A percentile compares a stretch with the other conserved stretches of the same genome.
phyloP scores from a whole-genome alignment of 2,113 vertebrate genomes.

The Myanophis thanlyinensis region DNA sequence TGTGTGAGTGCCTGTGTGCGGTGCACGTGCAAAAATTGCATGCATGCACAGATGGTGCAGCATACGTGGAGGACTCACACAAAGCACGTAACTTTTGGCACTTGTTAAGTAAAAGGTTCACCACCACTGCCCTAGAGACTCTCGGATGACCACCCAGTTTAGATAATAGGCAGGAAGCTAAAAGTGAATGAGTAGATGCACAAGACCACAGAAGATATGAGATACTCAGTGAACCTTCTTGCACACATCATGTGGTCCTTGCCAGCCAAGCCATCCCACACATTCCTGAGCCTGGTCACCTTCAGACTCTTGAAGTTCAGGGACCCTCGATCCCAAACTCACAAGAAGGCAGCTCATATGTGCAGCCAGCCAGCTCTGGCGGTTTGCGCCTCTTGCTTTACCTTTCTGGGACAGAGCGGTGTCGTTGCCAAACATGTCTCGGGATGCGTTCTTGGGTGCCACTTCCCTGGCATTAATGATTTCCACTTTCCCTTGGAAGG shows the following conservation, averaged over 20 bases:
- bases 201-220: not conserved
- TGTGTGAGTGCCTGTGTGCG: too few relatives aligned
- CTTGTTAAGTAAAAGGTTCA: too few relatives aligned
- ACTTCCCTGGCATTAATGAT: conserved; percentile 90
- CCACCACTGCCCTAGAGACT: not conserved
- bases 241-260: not conserved
- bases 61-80: too few relatives aligned
- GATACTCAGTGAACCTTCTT: not conserved
- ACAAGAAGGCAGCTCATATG: not conserved
- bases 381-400: conserved; percentile 45
- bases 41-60: too few relatives aligned
- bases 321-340: not conserved
- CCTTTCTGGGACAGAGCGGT: conserved; percentile 77
- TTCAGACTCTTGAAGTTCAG: not conserved
- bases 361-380: not conserved
- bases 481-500: conserved; percentile 79
- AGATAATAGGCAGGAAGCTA: not conserved
- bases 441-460: conserved; percentile 74
- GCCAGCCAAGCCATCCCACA: not conserved
- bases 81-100: too few relatives aligned
- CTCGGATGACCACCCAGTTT: not conserved
- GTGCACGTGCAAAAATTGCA: too few relatives aligned
- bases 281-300: not conserved
- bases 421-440: conserved; percentile 82
- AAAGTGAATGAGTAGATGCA: not conserved